These are phyloP conservation scores for Ecdyonurus torrentis DNA, from an alignment of 2,888 invertebrate species.

Conservation along the genomic window DNA sequence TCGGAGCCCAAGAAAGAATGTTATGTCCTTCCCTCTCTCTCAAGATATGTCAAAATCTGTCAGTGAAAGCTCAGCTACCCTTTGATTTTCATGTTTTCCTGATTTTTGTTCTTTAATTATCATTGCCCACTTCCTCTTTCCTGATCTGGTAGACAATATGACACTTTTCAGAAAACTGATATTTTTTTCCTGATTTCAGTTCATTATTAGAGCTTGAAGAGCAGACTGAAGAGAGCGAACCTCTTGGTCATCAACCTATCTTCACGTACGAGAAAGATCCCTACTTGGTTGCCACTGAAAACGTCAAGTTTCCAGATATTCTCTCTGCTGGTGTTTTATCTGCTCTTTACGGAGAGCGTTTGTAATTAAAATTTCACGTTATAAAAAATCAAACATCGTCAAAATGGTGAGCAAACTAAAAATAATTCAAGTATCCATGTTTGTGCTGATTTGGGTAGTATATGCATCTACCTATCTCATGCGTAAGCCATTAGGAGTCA, in stretches of 20 bases:
- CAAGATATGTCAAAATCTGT: too few relatives aligned
- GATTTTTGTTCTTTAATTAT: too few relatives aligned
- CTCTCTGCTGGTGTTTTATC: constrained; percentile 27
- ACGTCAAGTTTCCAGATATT: constrained; percentile 25
- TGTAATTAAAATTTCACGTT: too few relatives aligned
- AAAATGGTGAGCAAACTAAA: constrained; percentile 6
- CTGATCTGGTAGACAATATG: too few relatives aligned
- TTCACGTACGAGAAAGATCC: constrained; percentile 22
- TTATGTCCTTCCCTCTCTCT: too few relatives aligned
- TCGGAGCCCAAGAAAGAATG: too few relatives aligned
- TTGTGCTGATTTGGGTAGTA: constrained; percentile 17
- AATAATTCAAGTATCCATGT: constrained; percentile 15
- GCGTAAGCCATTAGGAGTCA: constrained; percentile 29
- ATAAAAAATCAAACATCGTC: too few relatives aligned
- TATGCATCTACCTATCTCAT: constrained; percentile 24
- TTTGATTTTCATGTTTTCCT: too few relatives aligned
- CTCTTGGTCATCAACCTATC: constrained; percentile 24
- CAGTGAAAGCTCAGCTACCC: too few relatives aligned
- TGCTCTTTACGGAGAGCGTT: constrained; percentile 16
- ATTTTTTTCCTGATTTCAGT: too few relatives aligned
- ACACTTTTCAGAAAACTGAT: too few relatives aligned
- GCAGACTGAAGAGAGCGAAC: constrained; percentile 8
- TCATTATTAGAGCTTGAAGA: neutral
- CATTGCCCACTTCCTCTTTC: too few relatives aligned
- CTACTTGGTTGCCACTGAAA: constrained; percentile 22